Evolutionary conservation across 2,797 vertebrate genomes (phyloP), one percentile per base, ranked within the genome.

Genomic region (Caiman crocodilus): DNA sequence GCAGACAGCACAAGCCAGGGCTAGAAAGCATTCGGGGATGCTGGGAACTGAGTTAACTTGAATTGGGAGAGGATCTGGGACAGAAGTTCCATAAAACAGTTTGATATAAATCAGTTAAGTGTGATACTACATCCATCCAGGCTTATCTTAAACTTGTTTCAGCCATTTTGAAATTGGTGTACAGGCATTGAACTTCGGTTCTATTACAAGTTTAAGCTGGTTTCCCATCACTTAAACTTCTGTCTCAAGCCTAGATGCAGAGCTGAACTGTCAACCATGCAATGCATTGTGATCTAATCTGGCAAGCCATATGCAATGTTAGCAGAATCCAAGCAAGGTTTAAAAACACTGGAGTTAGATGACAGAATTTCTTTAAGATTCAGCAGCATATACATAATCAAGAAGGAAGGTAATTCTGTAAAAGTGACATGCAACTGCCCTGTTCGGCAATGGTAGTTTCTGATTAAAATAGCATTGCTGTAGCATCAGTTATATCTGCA

Each of bases 291-390:
- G 90, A 64, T 1, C 16, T 79, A 88, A 95, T 82, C 89, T 92
- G 84, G 89, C 81, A 89, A 5, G 23, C 32, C 63, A 59, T 6
- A 23, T 3, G 12, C 67, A 90, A 71, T 63, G 85, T 32, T 58
- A 93, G 71, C 87, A 83, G 65, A 79, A 57, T 59, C 65, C 0
- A 0, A 88, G 84, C 2, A 5, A 94, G 89, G 58, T 94, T 85
- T 30, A n/a, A 79, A 74, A 50, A 50, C 88, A 90, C 91, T 78
- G 35, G 69, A 5, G 16, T n/a, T 30, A 8, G n/a, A 67, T 12
- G 76, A 8, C 25, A 74, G 82, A 26, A 76, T 89, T 55, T 84
- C 84, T 94, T 92, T 85, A 87, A 79, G 75, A 83, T 94, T 92
- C 89, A 94, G 85, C 84, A 87, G 75, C 59, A 69, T 30, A 50